These are phyloP conservation scores for Amphiprion clarkii DNA, from an alignment of 2,797 vertebrate species.

Conservation along the genomic window DNA sequence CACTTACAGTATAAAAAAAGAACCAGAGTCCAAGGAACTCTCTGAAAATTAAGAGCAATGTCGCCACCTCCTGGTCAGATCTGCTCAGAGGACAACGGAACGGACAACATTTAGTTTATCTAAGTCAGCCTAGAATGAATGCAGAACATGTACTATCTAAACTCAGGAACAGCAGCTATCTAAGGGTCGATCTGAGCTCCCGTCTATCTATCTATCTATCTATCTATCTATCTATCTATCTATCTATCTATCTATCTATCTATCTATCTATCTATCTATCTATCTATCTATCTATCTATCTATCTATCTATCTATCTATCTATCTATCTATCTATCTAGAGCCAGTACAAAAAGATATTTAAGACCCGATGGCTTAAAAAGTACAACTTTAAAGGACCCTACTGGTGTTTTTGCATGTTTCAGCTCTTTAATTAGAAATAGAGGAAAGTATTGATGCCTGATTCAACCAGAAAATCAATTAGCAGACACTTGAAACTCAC, in stretches of 20 bases:
- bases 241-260: conserved; percentile 8
- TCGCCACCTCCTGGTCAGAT: conserved; percentile 69
- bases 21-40: conserved; percentile 21
- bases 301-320: too few relatives aligned
- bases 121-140: conserved; percentile 60
- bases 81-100: conserved; percentile 60
- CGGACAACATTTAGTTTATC: conserved; percentile 63
- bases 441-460: too few relatives aligned
- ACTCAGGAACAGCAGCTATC: conserved; percentile 50
- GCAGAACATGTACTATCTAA: conserved; percentile 69
- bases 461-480: too few relatives aligned
- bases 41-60: conserved; percentile 56
- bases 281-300: too few relatives aligned
- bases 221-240: too few relatives aligned
- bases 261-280: conserved; percentile 9
- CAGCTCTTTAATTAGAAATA: not conserved
- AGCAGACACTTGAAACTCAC: too few relatives aligned
- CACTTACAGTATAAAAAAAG: conserved; percentile 70
- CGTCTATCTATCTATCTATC: too few relatives aligned
- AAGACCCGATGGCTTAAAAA: conserved; percentile 72
- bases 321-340: conserved; percentile 39
- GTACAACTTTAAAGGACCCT: conserved; percentile 67
- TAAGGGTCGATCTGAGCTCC: conserved; percentile 25
- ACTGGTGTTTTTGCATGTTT: conserved; percentile 53
- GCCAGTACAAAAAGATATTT: conserved; percentile 66